phyloP scores from a whole-genome alignment of 2,888 invertebrate species.

The Caenorhabditis imperialis region DNA sequence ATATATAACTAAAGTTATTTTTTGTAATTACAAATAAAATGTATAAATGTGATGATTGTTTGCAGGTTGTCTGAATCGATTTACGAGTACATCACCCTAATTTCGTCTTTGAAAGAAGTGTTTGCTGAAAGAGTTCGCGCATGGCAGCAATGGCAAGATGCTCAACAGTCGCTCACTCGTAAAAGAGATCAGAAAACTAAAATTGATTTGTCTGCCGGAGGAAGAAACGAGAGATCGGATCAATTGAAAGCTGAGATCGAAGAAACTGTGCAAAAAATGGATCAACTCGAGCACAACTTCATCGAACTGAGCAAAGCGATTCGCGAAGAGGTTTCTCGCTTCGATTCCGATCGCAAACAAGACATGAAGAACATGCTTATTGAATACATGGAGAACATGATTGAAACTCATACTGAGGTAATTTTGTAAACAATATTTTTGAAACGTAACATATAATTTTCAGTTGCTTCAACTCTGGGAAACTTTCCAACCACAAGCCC shows the following conservation, averaged over 20 bases:
- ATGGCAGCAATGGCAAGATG: conserved; percentile 97
- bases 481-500: conserved; percentile 93
- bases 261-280: conserved; percentile 81
- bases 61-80: conserved; percentile 60
- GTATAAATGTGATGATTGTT: no score
- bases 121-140: conserved; percentile 86
- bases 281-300: conserved; percentile 84
- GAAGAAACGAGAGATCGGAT: conserved; percentile 90
- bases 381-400: conserved; percentile 91
- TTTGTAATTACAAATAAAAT: conserved; percentile 85
- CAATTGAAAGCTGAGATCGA: conserved; percentile 86
- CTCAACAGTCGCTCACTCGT: conserved; percentile 92
- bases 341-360: conserved; percentile 92
- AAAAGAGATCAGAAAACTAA: conserved; percentile 94
- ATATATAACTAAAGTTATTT: no score
- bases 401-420: conserved; percentile 95
- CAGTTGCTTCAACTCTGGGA: conserved; percentile 95
- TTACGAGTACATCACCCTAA: conserved; percentile 61
- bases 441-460: conserved; percentile 9
- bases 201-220: conserved; percentile 76
- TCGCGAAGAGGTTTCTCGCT: conserved; percentile 88
- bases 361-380: conserved; percentile 93
- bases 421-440: neutral
- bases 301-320: conserved; percentile 85
- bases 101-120: conserved; percentile 75